These are phyloP conservation scores for Hormaphis cornu DNA, from an alignment of 1,140 invertebrate species.

Conservation along the genomic window DNA sequence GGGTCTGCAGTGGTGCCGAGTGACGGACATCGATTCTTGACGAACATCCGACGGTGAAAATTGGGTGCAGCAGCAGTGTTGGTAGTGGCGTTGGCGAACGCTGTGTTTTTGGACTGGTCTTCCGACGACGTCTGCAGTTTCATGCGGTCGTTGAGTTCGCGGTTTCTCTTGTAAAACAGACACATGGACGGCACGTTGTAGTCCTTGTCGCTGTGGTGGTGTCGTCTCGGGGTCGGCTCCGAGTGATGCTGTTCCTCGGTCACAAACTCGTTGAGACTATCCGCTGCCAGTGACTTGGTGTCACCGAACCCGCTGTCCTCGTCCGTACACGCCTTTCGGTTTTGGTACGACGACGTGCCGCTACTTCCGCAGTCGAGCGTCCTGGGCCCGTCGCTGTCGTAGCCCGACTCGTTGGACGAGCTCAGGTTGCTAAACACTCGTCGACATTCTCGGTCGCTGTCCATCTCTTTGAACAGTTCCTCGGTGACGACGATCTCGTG, in stretches of 20 bases:
- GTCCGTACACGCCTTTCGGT: neutral
- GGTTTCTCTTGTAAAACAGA: constrained; percentile 34
- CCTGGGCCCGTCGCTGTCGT: constrained; percentile 55
- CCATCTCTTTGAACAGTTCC: constrained; percentile 18
- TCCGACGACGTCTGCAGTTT: neutral
- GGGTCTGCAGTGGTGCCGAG: constrained; percentile 35
- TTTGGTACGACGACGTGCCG: neutral
- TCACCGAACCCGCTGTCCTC: constrained; percentile 21
- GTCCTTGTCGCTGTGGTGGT: constrained; percentile 28
- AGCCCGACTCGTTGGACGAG: constrained; percentile 67
- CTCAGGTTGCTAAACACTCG: constrained; percentile 52
- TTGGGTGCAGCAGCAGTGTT: constrained; percentile 32
- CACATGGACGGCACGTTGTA: constrained; percentile 34
- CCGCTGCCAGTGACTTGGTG: constrained; percentile 15
- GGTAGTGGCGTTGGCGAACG: neutral
- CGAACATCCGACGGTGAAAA: constrained; percentile 37
- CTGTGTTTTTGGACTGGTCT: neutral
- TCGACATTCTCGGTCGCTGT: constrained; percentile 15
- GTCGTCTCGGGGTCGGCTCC: neutral
- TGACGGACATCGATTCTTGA: constrained; percentile 33
- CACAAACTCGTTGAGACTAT: constrained; percentile 26
- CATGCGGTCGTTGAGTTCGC: constrained; percentile 20
- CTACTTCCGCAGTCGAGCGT: neutral
- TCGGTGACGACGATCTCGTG: constrained; percentile 22
- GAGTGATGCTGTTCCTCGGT: constrained; percentile 1